Conservation (phyloP, 2,113 vertebrate species). For the Ceyx melanurus region DNA sequence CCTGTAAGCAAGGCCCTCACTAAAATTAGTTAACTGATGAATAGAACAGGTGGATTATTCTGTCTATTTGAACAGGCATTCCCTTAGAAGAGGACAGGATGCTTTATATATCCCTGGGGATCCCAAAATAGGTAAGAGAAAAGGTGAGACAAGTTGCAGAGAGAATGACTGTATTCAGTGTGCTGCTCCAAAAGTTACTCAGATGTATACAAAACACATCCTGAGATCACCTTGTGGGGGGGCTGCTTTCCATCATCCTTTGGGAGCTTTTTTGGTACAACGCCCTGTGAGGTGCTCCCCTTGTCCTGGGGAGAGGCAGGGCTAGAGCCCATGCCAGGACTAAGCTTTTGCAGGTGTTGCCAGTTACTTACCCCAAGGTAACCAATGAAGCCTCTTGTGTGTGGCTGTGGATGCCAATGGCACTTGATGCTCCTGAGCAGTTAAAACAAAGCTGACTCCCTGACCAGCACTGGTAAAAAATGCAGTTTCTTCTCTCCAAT, state of each 20-base stretch:
- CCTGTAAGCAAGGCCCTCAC: not conserved
- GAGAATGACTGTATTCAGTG: not conserved
- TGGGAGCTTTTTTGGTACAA: not conserved
- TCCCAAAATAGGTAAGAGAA: not conserved
- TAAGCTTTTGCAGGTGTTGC: not conserved
- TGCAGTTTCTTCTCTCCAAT: not conserved
- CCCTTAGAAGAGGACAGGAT: not conserved
- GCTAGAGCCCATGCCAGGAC: not conserved
- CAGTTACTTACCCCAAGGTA: not conserved
- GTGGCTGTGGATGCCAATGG: not conserved
- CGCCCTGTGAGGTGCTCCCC: not conserved
- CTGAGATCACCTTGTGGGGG: rapidly evolving
- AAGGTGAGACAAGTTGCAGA: not conserved
- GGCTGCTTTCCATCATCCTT: not conserved
- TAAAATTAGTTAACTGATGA: not conserved
- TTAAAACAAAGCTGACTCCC: not conserved
- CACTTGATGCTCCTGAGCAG: not conserved
- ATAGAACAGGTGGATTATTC: not conserved
- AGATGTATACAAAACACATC: not conserved
- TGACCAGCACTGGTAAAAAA: not conserved
- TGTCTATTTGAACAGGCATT: not conserved
- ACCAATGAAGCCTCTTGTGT: not conserved
- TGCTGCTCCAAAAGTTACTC: not conserved
- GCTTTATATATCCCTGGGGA: not conserved
- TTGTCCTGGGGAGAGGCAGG: not conserved